Conservation (phyloP, 2,888 invertebrate genomes). For the Calliopum simillimum region DNA sequence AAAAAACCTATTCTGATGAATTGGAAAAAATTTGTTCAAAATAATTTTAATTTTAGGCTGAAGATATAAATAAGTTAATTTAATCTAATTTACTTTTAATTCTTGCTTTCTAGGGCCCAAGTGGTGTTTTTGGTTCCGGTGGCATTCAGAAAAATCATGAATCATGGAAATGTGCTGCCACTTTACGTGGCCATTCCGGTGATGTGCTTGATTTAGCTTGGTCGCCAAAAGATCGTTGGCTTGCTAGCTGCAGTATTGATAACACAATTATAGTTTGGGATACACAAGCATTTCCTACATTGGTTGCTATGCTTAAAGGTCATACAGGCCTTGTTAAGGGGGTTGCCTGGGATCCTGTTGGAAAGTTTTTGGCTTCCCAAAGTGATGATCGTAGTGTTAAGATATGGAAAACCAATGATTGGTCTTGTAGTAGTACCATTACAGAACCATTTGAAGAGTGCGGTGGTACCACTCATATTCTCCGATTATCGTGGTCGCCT, state of each 20-base stretch:
- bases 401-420: constrained; percentile 96
- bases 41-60: no score
- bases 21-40: no score
- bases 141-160: constrained; percentile 85
- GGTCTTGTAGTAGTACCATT: constrained; percentile 89
- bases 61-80: no score
- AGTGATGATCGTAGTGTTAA: constrained; percentile 94
- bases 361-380: constrained; percentile 96
- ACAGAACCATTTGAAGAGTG: constrained; percentile 91
- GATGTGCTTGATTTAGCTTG: constrained; percentile 97
- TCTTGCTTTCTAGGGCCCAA: constrained; percentile 62
- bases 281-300: constrained; percentile 86
- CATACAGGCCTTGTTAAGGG: constrained; percentile 97
- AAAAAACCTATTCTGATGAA: no score
- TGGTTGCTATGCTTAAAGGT: constrained; percentile 86
- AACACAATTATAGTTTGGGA: constrained; percentile 99
- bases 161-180: constrained; percentile 91
- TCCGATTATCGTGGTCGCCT: constrained; percentile 96
- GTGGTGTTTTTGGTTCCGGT: constrained; percentile 72
- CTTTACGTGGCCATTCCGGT: constrained; percentile 89
- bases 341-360: constrained; percentile 97
- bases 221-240: constrained; percentile 93
- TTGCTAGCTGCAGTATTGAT: constrained; percentile 97
- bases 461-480: constrained; percentile 89
- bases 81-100: constrained; percentile 1